Evolutionary conservation across 2,797 vertebrate species (phyloP).

Genomic region (Pampus argenteus): DNA sequence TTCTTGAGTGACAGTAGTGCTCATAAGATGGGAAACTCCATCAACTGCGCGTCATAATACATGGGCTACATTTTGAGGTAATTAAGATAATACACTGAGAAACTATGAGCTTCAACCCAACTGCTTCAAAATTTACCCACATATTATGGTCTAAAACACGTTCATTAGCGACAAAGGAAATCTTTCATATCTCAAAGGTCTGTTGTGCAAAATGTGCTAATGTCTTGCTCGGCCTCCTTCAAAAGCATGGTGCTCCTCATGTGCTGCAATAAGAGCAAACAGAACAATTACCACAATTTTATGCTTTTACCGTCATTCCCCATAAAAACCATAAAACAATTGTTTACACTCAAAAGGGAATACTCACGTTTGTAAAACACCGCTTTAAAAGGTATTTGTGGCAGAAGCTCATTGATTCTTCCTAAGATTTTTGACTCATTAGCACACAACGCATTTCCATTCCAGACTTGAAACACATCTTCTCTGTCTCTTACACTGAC

Average conservation of each 20-base stretch:
- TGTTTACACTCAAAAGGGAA: constrained; percentile 14
- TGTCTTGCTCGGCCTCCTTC: constrained; percentile 92
- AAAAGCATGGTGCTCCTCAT: constrained; percentile 96
- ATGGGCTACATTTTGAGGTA: constrained; percentile 49
- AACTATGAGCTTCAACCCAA: constrained; percentile 29
- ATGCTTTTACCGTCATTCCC: not conserved
- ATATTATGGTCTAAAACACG: constrained; percentile 30
- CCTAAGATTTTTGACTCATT: constrained; percentile 91
- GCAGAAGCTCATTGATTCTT: constrained; percentile 93
- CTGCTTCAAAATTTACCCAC: constrained; percentile 38
- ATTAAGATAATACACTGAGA: constrained; percentile 40
- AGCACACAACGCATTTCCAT: constrained; percentile 90
- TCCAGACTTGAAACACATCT: constrained; percentile 96
- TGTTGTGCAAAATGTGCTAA: constrained; percentile 82
- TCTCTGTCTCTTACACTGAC: constrained; percentile 94
- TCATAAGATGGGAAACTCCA: constrained; percentile 47
- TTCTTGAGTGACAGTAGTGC: constrained; percentile 51
- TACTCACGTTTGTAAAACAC: constrained; percentile 98
- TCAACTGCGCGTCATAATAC: constrained; percentile 36
- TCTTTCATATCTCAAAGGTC: constrained; percentile 21
- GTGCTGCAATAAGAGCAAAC: constrained; percentile 84
- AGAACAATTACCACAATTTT: constrained; percentile 4
- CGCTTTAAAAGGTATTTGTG: constrained; percentile 92
- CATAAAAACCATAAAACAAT: not conserved
- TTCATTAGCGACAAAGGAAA: constrained; percentile 25